Base-by-base conservation (phyloP, 2,797 vertebrate genomes). In the Nothura maculosa region DNA sequence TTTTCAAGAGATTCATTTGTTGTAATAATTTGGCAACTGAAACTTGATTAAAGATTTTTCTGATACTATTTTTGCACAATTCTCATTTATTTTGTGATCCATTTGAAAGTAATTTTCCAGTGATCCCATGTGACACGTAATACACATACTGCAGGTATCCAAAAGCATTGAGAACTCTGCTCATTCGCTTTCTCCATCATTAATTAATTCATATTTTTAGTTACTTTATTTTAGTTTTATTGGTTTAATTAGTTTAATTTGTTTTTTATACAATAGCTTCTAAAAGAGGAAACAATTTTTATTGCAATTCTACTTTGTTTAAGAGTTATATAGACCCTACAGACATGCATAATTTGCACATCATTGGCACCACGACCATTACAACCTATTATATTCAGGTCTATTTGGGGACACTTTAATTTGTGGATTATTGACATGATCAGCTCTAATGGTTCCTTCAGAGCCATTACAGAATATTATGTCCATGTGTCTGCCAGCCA, bases 381-480 rank as follows among this genome's bases (percentile, higher is more conserved):
- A 92, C 67, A 92, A 93, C 93, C 95, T 96, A 96, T 96, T 96
- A 96, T 94, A 96, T 93, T 95, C 93, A 94, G 89, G 87, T 96
- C 95, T 95, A 96, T 96, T 96, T 95, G 89, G 95, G 95, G 95
- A 93, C 93, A 92, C 94, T 96, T 96, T 96, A 95, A 95, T 96
- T 95, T 96, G 96, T 95, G 82, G 93, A 95, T 96, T 96, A 96
- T 96, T 96, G 95, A 96, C 95, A 94, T 96, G 96, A 96, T 96
- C 94, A 93, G 92, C 67, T 96, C 70, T 96, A 96, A 96, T 95
- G 94, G 94, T 95, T 96, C 93, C 93, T 96, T 95, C 96, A 95
- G 93, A 96, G 94, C 96, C 93, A 95, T 96, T 95, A 96, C 54
- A 87, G 92, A 94, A 89, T 94, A 96, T 96, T 95, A 96, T 92